Evolutionary conservation across 92 coral and sea anemone species (phyloP).

Genomic region (Meandrina meandrites): DNA sequence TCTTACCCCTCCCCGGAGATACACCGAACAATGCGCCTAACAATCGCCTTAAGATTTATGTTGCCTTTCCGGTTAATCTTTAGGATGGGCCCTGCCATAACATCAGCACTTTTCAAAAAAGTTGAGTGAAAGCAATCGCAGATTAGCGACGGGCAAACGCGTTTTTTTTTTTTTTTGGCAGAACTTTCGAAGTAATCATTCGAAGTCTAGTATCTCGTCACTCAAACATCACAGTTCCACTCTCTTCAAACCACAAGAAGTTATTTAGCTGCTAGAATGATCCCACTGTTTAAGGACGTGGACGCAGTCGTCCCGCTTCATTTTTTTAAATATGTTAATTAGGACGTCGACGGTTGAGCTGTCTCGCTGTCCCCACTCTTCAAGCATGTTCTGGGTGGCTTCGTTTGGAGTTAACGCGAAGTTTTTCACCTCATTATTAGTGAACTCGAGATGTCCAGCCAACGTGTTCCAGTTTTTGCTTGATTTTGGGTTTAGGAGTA

Average conservation of each 20-base stretch:
- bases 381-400: constrained; percentile 6
- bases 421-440: constrained; percentile 26
- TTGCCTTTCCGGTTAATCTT: neutral
- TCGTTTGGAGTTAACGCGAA: neutral
- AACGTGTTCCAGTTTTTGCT: constrained; percentile 33
- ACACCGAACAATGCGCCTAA: neutral
- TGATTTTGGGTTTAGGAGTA: constrained; percentile 18
- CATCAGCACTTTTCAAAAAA: neutral
- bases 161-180: neutral
- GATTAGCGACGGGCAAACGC: neutral
- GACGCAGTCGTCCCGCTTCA: constrained; percentile 36
- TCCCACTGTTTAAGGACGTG: constrained; percentile 32
- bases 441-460: constrained; percentile 33
- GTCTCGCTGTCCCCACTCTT: constrained; percentile 30
- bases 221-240: neutral
- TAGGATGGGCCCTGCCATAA: neutral
- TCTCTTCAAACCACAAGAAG: neutral
- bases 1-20: no score
- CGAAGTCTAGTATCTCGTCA: neutral
- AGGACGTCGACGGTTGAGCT: constrained; percentile 25
- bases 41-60: neutral
- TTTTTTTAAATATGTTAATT: constrained; percentile 11
- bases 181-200: neutral
- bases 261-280: no score
- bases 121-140: neutral